These are phyloP conservation scores for Psittacula derbiana DNA, from an alignment of 2,797 vertebrate genomes.

Conservation along the genomic window DNA sequence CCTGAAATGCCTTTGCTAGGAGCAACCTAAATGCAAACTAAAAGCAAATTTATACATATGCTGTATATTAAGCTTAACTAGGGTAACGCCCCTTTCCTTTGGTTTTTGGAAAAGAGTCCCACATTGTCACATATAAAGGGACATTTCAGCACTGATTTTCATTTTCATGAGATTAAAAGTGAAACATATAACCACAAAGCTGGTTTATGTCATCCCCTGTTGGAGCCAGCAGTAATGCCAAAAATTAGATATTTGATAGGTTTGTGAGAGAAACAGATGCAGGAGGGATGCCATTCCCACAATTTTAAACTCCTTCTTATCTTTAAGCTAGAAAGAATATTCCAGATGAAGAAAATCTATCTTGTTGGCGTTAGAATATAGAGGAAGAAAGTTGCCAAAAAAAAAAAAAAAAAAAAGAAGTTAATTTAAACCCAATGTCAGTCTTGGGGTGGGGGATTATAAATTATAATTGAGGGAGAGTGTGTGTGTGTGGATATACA, in stretches of 20 bases:
- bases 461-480: slow-evolving; percentile 72
- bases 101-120: slow-evolving; percentile 76
- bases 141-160: slow-evolving; percentile 82
- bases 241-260: slow-evolving; percentile 91
- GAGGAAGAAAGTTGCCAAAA: slow-evolving; percentile 70
- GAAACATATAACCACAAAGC: slow-evolving; percentile 88
- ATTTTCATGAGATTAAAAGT: slow-evolving; percentile 85
- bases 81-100: slow-evolving; percentile 74
- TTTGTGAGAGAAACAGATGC: slow-evolving; percentile 89
- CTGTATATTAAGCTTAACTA: slow-evolving; percentile 74
- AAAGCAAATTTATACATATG: slow-evolving; percentile 75
- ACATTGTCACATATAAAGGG: slow-evolving; percentile 80
- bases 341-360: slow-evolving; percentile 81
- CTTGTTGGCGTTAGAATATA: slow-evolving; percentile 78
- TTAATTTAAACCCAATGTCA: slow-evolving; percentile 82
- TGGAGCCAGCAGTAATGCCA: slow-evolving; percentile 84
- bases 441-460: slow-evolving; percentile 65
- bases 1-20: slow-evolving; percentile 10
- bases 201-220: slow-evolving; percentile 88
- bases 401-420: neutral
- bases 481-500: neutral
- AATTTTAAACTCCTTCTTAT: slow-evolving; percentile 89
- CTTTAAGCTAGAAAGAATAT: slow-evolving; percentile 85
- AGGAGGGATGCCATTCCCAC: slow-evolving; percentile 87
- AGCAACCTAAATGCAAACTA: slow-evolving; percentile 35